Evolutionary conservation across 2,797 vertebrate genomes (phyloP).

Genomic region (Liparis tanakae): DNA sequence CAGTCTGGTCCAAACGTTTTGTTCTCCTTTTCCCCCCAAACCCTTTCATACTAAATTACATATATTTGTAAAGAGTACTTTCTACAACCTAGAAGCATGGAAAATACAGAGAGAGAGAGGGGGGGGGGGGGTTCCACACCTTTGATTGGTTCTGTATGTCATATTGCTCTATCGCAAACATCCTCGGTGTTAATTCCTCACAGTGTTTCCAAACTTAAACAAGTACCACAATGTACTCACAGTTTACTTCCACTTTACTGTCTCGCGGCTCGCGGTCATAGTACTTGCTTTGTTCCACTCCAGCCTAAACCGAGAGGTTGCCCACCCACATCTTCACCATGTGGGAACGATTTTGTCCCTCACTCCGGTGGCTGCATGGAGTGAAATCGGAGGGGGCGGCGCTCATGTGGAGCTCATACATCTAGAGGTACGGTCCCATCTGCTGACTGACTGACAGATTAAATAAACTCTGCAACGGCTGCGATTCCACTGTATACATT

Average conservation of each 20-base stretch:
- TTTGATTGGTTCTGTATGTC: too few relatives aligned
- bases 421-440: conserved; percentile 37
- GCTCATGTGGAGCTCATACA: conserved; percentile 23
- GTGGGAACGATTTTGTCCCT: conserved; percentile 76
- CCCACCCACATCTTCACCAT: conserved; percentile 78
- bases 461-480: conserved; percentile 39
- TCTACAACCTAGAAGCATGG: too few relatives aligned
- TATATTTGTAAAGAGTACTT: too few relatives aligned
- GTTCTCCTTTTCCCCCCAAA: too few relatives aligned
- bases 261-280: background rate
- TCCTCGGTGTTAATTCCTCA: background rate
- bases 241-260: background rate
- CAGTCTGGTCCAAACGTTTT: too few relatives aligned
- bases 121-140: too few relatives aligned
- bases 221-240: background rate
- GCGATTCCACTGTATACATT: background rate
- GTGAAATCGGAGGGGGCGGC: conserved; percentile 46
- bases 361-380: conserved; percentile 45
- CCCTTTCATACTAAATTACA: too few relatives aligned
- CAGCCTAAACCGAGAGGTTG: conserved; percentile 60
- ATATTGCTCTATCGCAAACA: background rate
- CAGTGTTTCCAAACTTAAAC: background rate
- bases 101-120: too few relatives aligned
- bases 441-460: conserved; percentile 27
- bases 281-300: conserved; percentile 66